A percentile compares a stretch with the other conserved stretches of the same genome.
phyloP scores from a whole-genome alignment of 37 sponge, comb jelly and placozoan species.

The Aphrocallistes beatrix region DNA sequence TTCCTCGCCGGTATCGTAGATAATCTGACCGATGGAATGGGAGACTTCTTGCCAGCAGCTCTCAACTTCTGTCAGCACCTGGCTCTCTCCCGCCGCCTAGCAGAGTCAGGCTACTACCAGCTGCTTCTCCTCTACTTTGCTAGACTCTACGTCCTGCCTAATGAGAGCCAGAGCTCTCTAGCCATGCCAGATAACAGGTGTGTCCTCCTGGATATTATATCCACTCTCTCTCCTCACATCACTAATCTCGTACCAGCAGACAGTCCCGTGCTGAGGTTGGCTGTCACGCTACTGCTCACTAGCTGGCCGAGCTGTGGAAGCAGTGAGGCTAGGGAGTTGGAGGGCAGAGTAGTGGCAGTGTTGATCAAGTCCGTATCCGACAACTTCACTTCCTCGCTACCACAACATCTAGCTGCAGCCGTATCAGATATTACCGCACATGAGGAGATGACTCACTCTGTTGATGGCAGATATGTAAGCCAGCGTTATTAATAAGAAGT shows the following conservation, averaged over 20 bases:
- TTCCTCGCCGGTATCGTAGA: not conserved
- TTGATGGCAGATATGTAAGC: too few species aligned
- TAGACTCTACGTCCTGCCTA: not conserved
- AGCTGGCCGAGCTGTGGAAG: not conserved
- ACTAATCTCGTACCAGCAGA: not conserved
- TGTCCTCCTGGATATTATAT: not conserved
- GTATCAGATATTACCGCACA: not conserved
- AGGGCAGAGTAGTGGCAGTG: not conserved
- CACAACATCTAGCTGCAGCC: not conserved
- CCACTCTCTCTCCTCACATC: not conserved
- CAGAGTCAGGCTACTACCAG: not conserved
- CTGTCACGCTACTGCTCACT: not conserved
- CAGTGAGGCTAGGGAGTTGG: not conserved
- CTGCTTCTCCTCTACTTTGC: not conserved
- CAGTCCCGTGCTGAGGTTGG: not conserved
- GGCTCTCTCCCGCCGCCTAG: not conserved
- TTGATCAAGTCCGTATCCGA: not conserved
- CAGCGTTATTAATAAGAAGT: too few species aligned
- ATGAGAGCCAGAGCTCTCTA: not conserved
- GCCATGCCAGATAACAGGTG: not conserved
- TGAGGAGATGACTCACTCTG: too few species aligned
- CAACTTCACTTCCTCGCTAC: not conserved
- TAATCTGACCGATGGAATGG: not conserved
- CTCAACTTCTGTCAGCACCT: not conserved
- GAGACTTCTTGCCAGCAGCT: not conserved